Evolutionary conservation across 2,797 vertebrate species (phyloP).

Genomic region (Falco novaeseelandiae): DNA sequence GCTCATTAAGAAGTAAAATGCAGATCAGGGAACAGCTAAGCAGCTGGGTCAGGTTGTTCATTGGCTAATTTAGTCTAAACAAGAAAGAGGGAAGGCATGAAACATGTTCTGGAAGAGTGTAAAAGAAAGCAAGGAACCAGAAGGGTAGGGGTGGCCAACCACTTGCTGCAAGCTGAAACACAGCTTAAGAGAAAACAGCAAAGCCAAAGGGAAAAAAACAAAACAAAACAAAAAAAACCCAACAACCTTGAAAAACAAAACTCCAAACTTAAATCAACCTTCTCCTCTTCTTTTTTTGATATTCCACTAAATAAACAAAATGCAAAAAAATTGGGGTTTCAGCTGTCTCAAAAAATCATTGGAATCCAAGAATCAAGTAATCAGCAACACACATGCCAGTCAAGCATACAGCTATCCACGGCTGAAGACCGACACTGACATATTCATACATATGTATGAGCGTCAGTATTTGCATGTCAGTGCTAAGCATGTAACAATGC

Average conservation of each 20-base stretch:
- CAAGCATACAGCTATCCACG: constrained; percentile 67
- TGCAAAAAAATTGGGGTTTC: constrained; percentile 60
- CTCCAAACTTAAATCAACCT: constrained; percentile 64
- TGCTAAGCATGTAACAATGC: constrained; percentile 67
- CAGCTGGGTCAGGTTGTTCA: constrained; percentile 79
- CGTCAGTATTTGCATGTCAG: constrained; percentile 69
- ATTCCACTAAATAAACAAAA: constrained; percentile 64
- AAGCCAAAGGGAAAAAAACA: constrained; percentile 29
- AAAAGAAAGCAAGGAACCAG: constrained; percentile 75
- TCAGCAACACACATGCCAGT: constrained; percentile 69
- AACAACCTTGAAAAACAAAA: constrained; percentile 16
- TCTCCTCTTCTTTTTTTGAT: not conserved
- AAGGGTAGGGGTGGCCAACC: constrained; percentile 76
- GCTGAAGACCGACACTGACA: constrained; percentile 69
- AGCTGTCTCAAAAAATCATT: constrained; percentile 56
- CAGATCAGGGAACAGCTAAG: constrained; percentile 79
- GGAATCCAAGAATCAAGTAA: constrained; percentile 66
- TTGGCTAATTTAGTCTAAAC: constrained; percentile 79
- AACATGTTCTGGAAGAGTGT: constrained; percentile 76
- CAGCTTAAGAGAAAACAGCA: constrained; percentile 71
- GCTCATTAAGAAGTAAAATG: constrained; percentile 80
- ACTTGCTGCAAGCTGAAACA: constrained; percentile 76
- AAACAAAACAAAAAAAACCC: not conserved
- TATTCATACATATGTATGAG: constrained; percentile 70
- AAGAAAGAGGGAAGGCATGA: constrained; percentile 76